Base-by-base conservation (phyloP, 1,140 invertebrate genomes). In the Latrodectus geometricus region DNA sequence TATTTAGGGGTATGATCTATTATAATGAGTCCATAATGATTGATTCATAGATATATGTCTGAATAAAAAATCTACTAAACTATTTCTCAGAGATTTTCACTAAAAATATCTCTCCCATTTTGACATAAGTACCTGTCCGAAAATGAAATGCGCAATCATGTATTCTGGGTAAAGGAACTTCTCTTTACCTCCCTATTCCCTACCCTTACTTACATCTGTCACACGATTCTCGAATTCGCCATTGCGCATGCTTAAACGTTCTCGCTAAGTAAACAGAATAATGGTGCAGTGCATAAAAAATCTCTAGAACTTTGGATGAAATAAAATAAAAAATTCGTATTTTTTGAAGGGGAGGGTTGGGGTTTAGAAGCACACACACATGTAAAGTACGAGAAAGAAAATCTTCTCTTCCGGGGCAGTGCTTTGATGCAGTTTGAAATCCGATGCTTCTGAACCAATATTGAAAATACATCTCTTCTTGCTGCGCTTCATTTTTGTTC, bases 371-470 rank as follows among this genome's bases (percentile, higher is more conserved):
- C 35, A 35, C 35, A 35, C 35, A 35, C 35, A 35, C 35, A 35
- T 35, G 35, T 35, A 35, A 35, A 73, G 69, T 11, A 70, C 15
- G 50, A 80, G 35, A 80, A 80, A 65, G 78, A 69, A 70, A 80
- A 80, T 70, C 52, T 54, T 76, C 78, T 20, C 66, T 80, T 73
- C 79, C 69, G 68, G 68, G 21, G 74, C 52, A 35, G 14, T n/a
- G 15, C 66, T 54, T 54, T 20, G n/a, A 9, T 50, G 35, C 50
- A 17, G 50, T 82, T 23, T 70, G 79, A 82, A 82, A 82, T 82
- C 52, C 69, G 79, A 82, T 82, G 79, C 79, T 82, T 12, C 17
- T 82, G 69, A 82, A 66, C 70, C 79, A 82, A 82, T 82, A 82
- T 82, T 82, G 69, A 82, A 72, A 82, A 73, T 73, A 54, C 79